Conservation (phyloP, 2,888 invertebrate genomes). For the Pherbina coryleti region DNA sequence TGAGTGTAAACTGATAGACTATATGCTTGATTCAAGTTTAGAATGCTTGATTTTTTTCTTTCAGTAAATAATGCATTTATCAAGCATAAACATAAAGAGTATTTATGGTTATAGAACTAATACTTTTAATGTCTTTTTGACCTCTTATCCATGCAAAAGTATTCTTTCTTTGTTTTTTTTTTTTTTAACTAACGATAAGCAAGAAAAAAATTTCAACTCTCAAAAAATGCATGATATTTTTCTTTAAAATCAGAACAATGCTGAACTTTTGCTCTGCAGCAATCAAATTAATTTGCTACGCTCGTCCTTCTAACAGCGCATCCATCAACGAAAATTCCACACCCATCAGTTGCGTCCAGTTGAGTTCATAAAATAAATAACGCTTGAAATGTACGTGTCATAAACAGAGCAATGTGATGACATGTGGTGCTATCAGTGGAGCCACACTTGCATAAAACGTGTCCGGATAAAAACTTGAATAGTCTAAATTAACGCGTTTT, state of each 20-base stretch:
- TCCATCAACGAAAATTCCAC: not conserved
- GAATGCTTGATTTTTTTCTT: too few species aligned
- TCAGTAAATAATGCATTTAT: too few species aligned
- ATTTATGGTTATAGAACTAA: too few species aligned
- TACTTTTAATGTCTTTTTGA: too few species aligned
- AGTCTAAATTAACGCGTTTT: conserved; percentile 8
- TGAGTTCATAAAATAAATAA: conserved; percentile 35
- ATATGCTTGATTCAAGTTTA: too few species aligned
- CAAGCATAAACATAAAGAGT: too few species aligned
- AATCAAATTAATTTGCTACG: not conserved
- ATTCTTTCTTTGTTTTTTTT: too few species aligned
- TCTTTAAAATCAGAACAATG: not conserved
- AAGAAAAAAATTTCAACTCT: too few species aligned
- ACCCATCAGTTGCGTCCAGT: not conserved
- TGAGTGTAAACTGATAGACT: too few species aligned
- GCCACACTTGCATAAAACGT: conserved; percentile 28
- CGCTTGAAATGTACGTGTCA: conserved; percentile 29
- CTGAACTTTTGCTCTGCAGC: not conserved
- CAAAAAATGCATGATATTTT: too few species aligned
- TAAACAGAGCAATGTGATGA: conserved; percentile 35
- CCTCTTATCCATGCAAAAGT: too few species aligned
- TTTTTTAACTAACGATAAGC: too few species aligned
- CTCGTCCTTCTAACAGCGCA: not conserved
- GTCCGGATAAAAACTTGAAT: conserved; percentile 13
- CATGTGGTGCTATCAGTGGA: conserved; percentile 27